Evolutionary conservation across 2,888 invertebrate species (phyloP).

Genomic region (Caenorhabditis doughertyi): DNA sequence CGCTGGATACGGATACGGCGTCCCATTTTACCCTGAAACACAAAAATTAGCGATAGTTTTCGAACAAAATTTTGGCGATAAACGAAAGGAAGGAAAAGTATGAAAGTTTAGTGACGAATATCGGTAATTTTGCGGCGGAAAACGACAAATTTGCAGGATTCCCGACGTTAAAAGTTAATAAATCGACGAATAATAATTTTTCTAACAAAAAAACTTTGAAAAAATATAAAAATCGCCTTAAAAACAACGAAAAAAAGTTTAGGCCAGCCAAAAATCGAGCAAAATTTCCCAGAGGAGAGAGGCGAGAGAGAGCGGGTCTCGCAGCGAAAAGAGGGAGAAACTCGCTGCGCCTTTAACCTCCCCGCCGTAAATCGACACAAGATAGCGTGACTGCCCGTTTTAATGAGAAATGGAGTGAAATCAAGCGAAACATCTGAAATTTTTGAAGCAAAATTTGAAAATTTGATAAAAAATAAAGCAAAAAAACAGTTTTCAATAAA

Average conservation of each 20-base stretch:
- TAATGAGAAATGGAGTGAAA: constrained; percentile 5
- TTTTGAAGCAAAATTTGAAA: constrained; percentile 3
- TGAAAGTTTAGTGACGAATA: not conserved
- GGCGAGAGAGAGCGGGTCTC: constrained; percentile 44
- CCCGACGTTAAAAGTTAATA: too few relatives aligned
- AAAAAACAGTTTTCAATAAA: not conserved
- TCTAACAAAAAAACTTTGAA: not conserved
- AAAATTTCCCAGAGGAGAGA: constrained; percentile 23
- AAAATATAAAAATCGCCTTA: constrained; percentile 17
- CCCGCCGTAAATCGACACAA: constrained; percentile 59
- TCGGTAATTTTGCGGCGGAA: not conserved
- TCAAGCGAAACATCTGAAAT: constrained; percentile 12
- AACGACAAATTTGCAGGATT: too few relatives aligned
- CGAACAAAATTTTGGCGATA: not conserved
- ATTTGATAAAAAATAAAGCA: not conserved
- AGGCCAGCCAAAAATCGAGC: constrained; percentile 62
- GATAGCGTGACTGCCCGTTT: not conserved
- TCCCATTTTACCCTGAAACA: constrained; percentile 89
- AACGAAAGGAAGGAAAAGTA: not conserved
- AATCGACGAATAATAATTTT: not conserved
- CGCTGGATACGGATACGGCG: constrained; percentile 99
- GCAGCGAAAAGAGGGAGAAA: constrained; percentile 9
- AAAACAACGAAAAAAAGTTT: constrained; percentile 60
- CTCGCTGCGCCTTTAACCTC: constrained; percentile 59
- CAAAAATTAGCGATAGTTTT: too few relatives aligned